These are phyloP conservation scores for Dynastes hyllus DNA, from an alignment of 2,888 invertebrate species.

Conservation along the genomic window DNA sequence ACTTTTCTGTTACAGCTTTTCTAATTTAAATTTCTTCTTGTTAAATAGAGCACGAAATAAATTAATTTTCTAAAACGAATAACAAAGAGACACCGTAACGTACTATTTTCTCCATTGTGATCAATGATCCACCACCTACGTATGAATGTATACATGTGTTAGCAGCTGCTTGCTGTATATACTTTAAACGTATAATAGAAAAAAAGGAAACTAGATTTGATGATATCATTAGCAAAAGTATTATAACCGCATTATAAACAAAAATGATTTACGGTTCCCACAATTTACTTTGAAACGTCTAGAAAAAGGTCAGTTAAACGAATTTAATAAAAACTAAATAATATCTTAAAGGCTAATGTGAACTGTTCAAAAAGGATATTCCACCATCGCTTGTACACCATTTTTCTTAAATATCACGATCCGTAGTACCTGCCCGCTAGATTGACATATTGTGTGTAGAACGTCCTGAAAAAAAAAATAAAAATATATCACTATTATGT, in stretches of 20 bases:
- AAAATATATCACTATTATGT: slow-evolving; percentile 52
- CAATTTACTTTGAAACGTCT: neutral
- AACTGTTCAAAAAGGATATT: slow-evolving; percentile 88
- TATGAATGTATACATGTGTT: too few species aligned
- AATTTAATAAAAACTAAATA: neutral
- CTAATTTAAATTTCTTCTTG: too few species aligned
- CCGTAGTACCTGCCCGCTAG: slow-evolving; percentile 95
- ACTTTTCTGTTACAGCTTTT: too few species aligned
- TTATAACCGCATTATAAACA: neutral
- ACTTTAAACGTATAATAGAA: too few species aligned
- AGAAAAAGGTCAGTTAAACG: neutral
- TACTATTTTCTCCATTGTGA: neutral
- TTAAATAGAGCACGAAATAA: too few species aligned
- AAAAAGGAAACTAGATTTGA: too few species aligned
- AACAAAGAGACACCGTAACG: too few species aligned
- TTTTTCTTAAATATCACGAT: slow-evolving; percentile 99
- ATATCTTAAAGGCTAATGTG: neutral
- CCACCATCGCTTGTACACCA: slow-evolving; percentile 98
- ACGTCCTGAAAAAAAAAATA: slow-evolving; percentile 90
- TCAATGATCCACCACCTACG: neutral
- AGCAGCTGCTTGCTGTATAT: too few species aligned
- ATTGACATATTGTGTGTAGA: slow-evolving; percentile 96
- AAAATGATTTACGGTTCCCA: neutral
- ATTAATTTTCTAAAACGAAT: too few species aligned
- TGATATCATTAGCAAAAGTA: too few species aligned